Evolutionary conservation across 2,888 invertebrate genomes (phyloP), one percentile per base, ranked within the genome.

Genomic region (Eupithecia dodoneata): DNA sequence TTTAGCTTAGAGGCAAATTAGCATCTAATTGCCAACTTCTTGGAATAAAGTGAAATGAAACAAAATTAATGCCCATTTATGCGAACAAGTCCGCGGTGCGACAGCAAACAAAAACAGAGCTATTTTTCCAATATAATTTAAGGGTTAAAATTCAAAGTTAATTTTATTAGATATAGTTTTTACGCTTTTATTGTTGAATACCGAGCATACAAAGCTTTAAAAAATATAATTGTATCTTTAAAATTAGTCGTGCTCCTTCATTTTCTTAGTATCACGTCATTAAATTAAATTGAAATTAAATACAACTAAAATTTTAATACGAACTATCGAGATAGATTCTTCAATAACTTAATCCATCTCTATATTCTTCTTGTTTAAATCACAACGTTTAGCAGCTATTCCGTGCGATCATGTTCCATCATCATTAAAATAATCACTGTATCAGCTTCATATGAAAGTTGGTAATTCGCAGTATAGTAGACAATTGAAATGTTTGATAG

Each of bases 401-500:
- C 30, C 30, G 59, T n/a, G 18, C 59, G 10, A 59, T 18, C 10
- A 59, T 9, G 9, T 18, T 59, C 18, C 10, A 59, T n/a, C 9
- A 10, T 4, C 9, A 59, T 59, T 18, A 18, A 9, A 18, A 59
- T 63, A 63, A 63, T 63, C 63, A 63, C 18, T 63, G 7, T 63
- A 63, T 63, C 59, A 30, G 12, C 30, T 63, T 30, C 30, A 30
- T 63, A 63, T 10, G 73, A 78, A 73, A 67, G 71, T 49, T 44
- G n/a, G 59, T 44, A 47, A 67, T 79, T 74, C 75, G 79, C 81
- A 74, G 76, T 77, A 79, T 72, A 76, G 74, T 77, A 76, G 76
- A 76, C 77, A 81, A 79, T 73, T 76, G 80, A 77, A 79, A 73
- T 72, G 80, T 79, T 79, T 79, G 79, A 75, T 81, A 81, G 85